Percentiles rank a stretch among this genome's conserved stretches.
Conservation (phyloP, 2,113 vertebrate genomes). For the Nematolebias whitei region DNA sequence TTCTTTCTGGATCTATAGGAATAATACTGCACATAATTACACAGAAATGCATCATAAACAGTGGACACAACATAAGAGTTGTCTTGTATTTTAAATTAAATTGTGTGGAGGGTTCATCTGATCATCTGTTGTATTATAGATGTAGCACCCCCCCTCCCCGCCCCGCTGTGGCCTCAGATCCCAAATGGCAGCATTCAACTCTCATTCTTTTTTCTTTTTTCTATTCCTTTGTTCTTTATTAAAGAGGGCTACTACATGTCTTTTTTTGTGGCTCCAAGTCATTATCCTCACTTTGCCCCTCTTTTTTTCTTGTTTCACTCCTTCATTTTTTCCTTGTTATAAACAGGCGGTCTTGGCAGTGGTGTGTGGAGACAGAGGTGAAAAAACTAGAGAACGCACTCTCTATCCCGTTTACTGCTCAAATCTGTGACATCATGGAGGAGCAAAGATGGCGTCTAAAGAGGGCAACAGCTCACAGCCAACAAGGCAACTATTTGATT, state of each 20-base stretch:
- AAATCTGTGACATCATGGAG: no score
- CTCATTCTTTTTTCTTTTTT: conserved; percentile 4
- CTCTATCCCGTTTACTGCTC: no score
- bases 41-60: conserved; percentile 8
- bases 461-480: no score
- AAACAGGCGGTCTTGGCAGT: conserved; percentile 20
- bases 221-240: conserved; percentile 29
- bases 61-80: no score
- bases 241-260: conserved; percentile 32
- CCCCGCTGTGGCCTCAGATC: conserved; percentile 56
- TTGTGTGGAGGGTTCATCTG: conserved; percentile 39
- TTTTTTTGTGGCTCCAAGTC: conserved; percentile 19
- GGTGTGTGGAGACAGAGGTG: no score
- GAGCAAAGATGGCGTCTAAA: no score
- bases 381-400: no score
- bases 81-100: no score
- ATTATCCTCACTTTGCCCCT: conserved; percentile 12
- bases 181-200: conserved; percentile 37
- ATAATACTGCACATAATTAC: conserved; percentile 11
- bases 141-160: conserved; percentile 44
- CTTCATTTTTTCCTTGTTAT: conserved; percentile 33
- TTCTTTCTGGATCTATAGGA: neutral
- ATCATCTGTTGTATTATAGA: conserved; percentile 71
- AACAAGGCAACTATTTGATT: no score
- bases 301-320: conserved; percentile 12